phyloP scores from a whole-genome alignment of 2,888 invertebrate species.

The Malacosoma neustria region DNA sequence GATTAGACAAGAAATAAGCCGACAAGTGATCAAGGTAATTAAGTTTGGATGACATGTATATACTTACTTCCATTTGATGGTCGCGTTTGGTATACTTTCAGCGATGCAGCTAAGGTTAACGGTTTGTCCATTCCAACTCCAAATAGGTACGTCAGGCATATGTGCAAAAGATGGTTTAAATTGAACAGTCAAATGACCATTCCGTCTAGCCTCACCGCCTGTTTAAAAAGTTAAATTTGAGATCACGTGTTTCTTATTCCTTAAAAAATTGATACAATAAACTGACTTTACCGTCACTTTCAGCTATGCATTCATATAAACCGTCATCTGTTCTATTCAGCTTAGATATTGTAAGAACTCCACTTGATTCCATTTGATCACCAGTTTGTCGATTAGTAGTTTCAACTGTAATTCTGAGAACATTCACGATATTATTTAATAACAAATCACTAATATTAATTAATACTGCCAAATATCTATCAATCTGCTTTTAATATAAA shows the following conservation, averaged over 20 bases:
- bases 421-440: conserved; percentile 6
- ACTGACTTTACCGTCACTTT: conserved; percentile 76
- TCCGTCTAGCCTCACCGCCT: conserved; percentile 82
- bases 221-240: conserved; percentile 3
- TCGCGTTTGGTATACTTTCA: conserved; percentile 93
- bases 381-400: conserved; percentile 62
- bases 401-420: conserved; percentile 75
- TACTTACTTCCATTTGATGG: conserved; percentile 87
- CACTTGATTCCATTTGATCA: conserved; percentile 71
- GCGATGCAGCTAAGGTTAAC: conserved; percentile 92
- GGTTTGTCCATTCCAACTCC: conserved; percentile 87
- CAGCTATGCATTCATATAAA: conserved; percentile 89
- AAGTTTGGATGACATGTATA: no score
- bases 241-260: no score
- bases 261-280: no score
- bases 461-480: background rate
- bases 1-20: no score
- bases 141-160: conserved; percentile 81
- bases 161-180: conserved; percentile 87
- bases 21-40: no score
- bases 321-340: conserved; percentile 86
- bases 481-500: no score
- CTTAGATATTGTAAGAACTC: conserved; percentile 79
- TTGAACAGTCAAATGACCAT: conserved; percentile 88
- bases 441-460: conserved; percentile 10